Percentiles rank a stretch among this genome's conserved stretches.
phyloP scores from a whole-genome alignment of 2,113 vertebrate species.

The Butorides virescens region DNA sequence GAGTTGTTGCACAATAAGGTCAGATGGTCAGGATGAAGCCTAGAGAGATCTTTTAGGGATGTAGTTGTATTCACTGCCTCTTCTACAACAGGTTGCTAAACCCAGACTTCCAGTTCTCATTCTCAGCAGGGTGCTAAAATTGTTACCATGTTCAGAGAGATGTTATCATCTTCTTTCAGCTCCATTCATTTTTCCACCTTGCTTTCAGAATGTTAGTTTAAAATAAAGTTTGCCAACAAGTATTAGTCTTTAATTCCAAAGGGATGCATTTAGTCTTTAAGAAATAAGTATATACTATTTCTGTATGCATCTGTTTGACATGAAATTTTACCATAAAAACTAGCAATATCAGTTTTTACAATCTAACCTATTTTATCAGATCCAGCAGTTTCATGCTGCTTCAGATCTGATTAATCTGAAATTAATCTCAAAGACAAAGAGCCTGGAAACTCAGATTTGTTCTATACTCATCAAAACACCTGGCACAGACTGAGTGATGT shows the following conservation, averaged over 20 bases:
- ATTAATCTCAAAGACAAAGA: background rate
- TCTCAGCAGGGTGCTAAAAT: background rate
- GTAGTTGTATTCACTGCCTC: background rate
- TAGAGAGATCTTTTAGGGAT: background rate
- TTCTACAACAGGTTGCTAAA: slow-evolving; percentile 2
- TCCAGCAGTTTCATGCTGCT: background rate
- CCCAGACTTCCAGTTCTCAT: background rate
- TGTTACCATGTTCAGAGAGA: background rate
- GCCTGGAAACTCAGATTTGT: background rate
- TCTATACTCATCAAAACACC: background rate
- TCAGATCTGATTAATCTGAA: background rate
- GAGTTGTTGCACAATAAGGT: slow-evolving; percentile 38
- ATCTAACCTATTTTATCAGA: background rate
- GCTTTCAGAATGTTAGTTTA: background rate
- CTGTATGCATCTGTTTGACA: background rate
- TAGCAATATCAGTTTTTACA: background rate
- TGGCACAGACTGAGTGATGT: background rate
- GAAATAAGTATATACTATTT: background rate
- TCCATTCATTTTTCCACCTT: background rate
- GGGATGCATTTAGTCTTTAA: background rate
- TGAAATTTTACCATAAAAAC: background rate
- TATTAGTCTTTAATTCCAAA: background rate
- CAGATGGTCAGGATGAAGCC: slow-evolving; percentile 38
- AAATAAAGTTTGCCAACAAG: background rate
- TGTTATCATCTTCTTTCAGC: background rate